Evolutionary conservation across 2,888 invertebrate species (phyloP).

Genomic region (Amiota minor): DNA sequence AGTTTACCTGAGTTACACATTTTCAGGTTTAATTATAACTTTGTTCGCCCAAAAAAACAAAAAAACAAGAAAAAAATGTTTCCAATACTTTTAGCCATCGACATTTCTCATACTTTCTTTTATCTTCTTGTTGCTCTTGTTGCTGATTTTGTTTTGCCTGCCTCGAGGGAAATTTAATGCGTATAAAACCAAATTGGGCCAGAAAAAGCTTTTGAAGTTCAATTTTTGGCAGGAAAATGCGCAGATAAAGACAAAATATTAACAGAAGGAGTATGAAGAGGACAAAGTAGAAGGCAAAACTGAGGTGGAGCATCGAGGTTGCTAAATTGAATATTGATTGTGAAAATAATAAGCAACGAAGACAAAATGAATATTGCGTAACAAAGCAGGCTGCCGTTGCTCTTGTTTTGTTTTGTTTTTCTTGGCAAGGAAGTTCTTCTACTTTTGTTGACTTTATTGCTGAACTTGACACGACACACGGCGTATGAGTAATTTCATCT

Average conservation of each 20-base stretch:
- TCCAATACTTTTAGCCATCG: conserved; percentile 47
- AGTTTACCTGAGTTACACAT: neutral
- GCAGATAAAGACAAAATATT: no score
- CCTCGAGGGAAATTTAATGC: conserved; percentile 23
- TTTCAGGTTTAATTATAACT: conserved; percentile 30
- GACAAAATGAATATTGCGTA: conserved; percentile 10
- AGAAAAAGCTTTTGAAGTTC: neutral
- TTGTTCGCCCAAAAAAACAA: neutral
- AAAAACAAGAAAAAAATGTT: conserved; percentile 48
- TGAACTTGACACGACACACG: conserved; percentile 5
- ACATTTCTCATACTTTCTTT: conserved; percentile 5
- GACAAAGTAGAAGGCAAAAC: no score
- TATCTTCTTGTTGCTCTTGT: neutral
- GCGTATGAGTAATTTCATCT: conserved; percentile 22
- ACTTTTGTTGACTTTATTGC: neutral
- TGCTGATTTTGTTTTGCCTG: conserved; percentile 17
- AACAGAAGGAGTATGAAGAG: no score
- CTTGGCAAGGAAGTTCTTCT: no score
- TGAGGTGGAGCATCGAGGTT: neutral
- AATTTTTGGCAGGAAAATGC: conserved; percentile 8
- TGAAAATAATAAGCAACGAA: conserved; percentile 65
- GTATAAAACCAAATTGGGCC: neutral
- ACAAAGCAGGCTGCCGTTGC: conserved; percentile 11
- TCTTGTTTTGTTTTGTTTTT: no score
- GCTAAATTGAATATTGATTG: conserved; percentile 67